A percentile compares a stretch with the other conserved stretches of the same genome.
These are phyloP conservation scores for Drosophila glabriapex DNA, from an alignment of 2,888 invertebrate species.

Conservation along the genomic window DNA sequence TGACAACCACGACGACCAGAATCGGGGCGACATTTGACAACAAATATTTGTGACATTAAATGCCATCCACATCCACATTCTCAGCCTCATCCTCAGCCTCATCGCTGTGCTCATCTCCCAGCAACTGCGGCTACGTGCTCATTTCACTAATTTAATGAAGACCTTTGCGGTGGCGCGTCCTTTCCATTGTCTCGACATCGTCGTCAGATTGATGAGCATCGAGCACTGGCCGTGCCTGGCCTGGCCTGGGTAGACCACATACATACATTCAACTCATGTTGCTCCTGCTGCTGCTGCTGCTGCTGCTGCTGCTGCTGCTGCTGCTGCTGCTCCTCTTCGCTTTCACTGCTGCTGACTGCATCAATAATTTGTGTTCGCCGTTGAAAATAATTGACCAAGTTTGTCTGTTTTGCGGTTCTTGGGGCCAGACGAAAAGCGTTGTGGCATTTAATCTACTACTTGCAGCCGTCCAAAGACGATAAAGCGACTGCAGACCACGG, in stretches of 20 bases:
- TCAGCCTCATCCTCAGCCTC: slow-evolving; percentile 14
- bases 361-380: slow-evolving; percentile 82
- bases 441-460: slow-evolving; percentile 80
- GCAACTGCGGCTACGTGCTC: slow-evolving; percentile 57
- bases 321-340: slow-evolving; percentile 29
- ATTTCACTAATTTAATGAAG: slow-evolving; percentile 83
- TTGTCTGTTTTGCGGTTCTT: slow-evolving; percentile 77
- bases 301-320: slow-evolving; percentile 12
- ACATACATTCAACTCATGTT: slow-evolving; percentile 15
- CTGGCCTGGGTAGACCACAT: slow-evolving; percentile 47
- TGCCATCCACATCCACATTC: slow-evolving; percentile 38
- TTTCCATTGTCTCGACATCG: slow-evolving; percentile 68
- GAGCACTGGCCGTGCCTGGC: slow-evolving; percentile 48
- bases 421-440: slow-evolving; percentile 52
- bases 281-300: slow-evolving; percentile 21
- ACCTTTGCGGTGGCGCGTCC: slow-evolving; percentile 75
- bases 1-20: slow-evolving; percentile 59
- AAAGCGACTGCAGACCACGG: slow-evolving; percentile 23
- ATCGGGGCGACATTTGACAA: slow-evolving; percentile 73
- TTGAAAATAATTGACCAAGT: slow-evolving; percentile 83
- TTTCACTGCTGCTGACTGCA: slow-evolving; percentile 62
- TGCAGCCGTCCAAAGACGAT: slow-evolving; percentile 47
- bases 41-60: slow-evolving; percentile 80
- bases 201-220: slow-evolving; percentile 73
- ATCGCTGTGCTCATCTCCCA: slow-evolving; percentile 21